A percentile compares a stretch with the other conserved stretches of the same genome.
These are phyloP conservation scores for Piliocolobus tephrosceles DNA, from an alignment of 2,113 vertebrate genomes.

Conservation along the genomic window DNA sequence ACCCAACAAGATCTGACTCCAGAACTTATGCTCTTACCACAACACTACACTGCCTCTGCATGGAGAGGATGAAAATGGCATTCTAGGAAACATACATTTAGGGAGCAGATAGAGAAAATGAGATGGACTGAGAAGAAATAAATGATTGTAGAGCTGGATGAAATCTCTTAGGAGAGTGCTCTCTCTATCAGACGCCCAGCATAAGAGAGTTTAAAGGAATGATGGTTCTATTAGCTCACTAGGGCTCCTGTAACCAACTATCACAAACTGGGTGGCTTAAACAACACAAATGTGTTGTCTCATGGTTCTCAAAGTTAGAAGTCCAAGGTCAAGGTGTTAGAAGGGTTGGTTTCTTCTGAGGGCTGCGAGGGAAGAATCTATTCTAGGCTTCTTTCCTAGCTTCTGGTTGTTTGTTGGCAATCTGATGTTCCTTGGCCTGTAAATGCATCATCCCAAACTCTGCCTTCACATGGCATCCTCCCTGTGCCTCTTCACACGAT, in stretches of 20 bases:
- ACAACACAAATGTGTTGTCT: background rate
- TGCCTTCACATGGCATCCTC: background rate
- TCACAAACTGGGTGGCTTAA: background rate
- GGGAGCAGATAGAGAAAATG: background rate
- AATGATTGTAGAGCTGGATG: background rate
- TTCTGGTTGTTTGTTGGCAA: background rate
- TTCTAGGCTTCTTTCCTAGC: background rate
- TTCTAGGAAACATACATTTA: slow-evolving; percentile 17
- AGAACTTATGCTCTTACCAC: background rate
- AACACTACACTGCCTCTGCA: background rate
- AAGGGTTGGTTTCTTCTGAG: background rate
- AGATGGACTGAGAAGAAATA: slow-evolving; percentile 16
- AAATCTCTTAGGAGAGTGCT: background rate
- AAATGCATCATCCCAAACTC: background rate
- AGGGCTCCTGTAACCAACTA: background rate
- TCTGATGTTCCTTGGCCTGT: background rate
- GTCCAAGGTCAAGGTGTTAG: background rate
- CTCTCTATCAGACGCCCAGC: background rate
- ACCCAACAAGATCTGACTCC: background rate
- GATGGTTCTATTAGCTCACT: background rate
- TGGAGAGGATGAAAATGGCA: background rate
- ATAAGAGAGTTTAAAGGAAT: background rate
- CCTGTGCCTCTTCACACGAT: background rate
- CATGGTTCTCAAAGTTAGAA: background rate
- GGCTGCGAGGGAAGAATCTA: background rate